phyloP scores from a whole-genome alignment of 2,113 vertebrate species.

The Tachysurus vachellii region DNA sequence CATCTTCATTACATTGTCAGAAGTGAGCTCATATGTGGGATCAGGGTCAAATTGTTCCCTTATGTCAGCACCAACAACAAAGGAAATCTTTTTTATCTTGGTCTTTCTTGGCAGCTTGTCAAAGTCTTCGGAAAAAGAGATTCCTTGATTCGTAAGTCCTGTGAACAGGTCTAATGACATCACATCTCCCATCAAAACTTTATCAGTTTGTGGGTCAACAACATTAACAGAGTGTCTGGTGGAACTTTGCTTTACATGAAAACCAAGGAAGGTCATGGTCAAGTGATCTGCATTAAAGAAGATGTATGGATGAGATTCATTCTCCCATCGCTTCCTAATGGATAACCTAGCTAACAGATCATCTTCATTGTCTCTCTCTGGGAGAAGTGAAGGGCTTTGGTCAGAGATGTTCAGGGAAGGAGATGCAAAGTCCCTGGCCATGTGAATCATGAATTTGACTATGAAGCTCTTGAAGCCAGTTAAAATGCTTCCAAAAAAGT shows the following conservation, averaged over 20 bases:
- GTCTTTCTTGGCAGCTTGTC: constrained; percentile 65
- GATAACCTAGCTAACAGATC: constrained; percentile 58
- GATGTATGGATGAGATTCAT: constrained; percentile 75
- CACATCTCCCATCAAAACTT: constrained; percentile 66
- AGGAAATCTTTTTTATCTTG: constrained; percentile 73
- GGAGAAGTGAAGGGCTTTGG: constrained; percentile 58
- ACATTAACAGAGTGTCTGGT: constrained; percentile 54
- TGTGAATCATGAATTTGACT: constrained; percentile 78
- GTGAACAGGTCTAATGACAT: constrained; percentile 65
- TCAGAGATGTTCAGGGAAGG: constrained; percentile 74
- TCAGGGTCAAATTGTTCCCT: constrained; percentile 71
- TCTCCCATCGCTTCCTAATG: constrained; percentile 75
- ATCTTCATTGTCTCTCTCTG: constrained; percentile 38
- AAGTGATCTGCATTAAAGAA: constrained; percentile 74
- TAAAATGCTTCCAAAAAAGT: constrained; percentile 61
- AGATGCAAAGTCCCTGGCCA: constrained; percentile 77
- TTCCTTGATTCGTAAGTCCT: constrained; percentile 65
- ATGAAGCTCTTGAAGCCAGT: constrained; percentile 76
- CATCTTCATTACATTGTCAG: constrained; percentile 83
- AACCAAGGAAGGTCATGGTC: constrained; percentile 80
- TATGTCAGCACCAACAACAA: constrained; percentile 69
- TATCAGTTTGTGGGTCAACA: constrained; percentile 63
- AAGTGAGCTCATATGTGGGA: constrained; percentile 75
- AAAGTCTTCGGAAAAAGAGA: constrained; percentile 74
- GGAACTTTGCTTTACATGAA: constrained; percentile 58